These are phyloP conservation scores for Notarius lentiginosus DNA, from an alignment of 2,113 vertebrate genomes.

Conservation along the genomic window DNA sequence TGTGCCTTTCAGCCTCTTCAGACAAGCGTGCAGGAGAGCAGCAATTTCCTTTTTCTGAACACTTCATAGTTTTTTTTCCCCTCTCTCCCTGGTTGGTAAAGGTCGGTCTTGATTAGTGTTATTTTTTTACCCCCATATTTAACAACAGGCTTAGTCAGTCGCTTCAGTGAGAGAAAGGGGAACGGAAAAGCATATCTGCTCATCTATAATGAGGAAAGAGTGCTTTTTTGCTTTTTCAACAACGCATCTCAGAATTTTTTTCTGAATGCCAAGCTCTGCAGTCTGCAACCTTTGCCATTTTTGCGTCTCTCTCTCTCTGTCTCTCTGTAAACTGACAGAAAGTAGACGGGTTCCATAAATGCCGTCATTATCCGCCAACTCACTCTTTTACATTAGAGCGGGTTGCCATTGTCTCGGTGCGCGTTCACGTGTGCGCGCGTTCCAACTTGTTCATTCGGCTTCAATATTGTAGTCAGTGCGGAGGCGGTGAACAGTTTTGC, in stretches of 20 bases:
- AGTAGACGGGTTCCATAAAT: conserved; percentile 44
- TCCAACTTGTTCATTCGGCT: conserved; percentile 36
- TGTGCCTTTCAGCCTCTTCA: neutral
- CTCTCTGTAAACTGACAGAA: conserved; percentile 10
- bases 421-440: conserved; percentile 45
- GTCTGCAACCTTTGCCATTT: conserved; percentile 13
- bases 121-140: conserved; percentile 60
- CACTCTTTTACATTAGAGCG: conserved; percentile 58
- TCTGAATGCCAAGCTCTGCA: neutral
- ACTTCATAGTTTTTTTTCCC: conserved; percentile 11
- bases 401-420: conserved; percentile 51
- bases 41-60: conserved; percentile 19
- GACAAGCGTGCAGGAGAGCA: neutral
- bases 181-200: conserved; percentile 5
- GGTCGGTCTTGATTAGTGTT: conserved; percentile 65
- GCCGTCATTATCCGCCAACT: conserved; percentile 44
- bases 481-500: no score
- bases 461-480: neutral
- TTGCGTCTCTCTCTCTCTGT: neutral
- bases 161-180: conserved; percentile 37
- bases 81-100: conserved; percentile 43
- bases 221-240: neutral
- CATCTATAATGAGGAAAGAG: conserved; percentile 4
- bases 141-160: conserved; percentile 41
- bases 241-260: neutral